These are phyloP conservation scores for Pardalotus punctatus DNA, from an alignment of 2,113 vertebrate genomes.

Conservation along the genomic window DNA sequence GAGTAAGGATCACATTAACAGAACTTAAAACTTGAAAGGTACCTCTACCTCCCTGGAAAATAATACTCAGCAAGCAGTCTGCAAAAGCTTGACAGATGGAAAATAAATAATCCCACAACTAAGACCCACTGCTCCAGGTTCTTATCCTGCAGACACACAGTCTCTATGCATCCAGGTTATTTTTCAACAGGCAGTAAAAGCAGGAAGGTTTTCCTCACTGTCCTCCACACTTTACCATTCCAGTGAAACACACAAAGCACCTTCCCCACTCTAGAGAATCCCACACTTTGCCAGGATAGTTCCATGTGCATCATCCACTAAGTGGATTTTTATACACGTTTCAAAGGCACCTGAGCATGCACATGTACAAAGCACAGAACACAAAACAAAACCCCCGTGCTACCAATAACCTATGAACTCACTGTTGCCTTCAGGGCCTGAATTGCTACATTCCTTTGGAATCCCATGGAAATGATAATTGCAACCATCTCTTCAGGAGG, in stretches of 20 bases:
- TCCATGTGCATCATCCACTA: not conserved
- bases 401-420: constrained; percentile 53
- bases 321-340: not conserved
- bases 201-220: not conserved
- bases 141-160: not conserved
- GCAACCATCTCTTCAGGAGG: constrained; percentile 93
- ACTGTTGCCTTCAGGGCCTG: constrained; percentile 88
- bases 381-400: not conserved
- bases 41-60: not conserved
- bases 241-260: not conserved
- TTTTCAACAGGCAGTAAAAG: not conserved
- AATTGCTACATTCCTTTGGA: constrained; percentile 87
- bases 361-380: not conserved
- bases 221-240: not conserved
- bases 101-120: not conserved
- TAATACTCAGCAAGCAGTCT: not conserved
- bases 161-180: not conserved
- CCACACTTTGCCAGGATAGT: not conserved
- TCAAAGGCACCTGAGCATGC: not conserved
- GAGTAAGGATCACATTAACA: not conserved
- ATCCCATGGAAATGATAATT: constrained; percentile 96
- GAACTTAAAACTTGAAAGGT: not conserved
- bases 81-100: not conserved
- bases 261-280: not conserved
- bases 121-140: not conserved